phyloP scores from a whole-genome alignment of 2,113 vertebrate species.

The Rhizomys pruinosus region DNA sequence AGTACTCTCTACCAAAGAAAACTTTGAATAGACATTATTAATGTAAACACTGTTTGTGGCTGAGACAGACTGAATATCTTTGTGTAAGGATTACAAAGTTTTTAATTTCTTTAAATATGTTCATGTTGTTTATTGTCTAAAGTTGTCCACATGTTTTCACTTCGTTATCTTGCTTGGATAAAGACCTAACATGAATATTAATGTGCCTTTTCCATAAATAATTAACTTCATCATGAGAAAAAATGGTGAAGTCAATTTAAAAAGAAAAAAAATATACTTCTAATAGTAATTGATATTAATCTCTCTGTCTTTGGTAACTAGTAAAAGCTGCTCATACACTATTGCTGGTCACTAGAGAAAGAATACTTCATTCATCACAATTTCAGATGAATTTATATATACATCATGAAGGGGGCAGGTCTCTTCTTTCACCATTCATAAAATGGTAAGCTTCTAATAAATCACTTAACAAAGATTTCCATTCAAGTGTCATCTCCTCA shows the following conservation, averaged over 20 bases:
- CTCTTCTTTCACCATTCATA: not conserved
- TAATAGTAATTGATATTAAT: slow-evolving; percentile 66
- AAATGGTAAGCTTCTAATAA: slow-evolving; percentile 45
- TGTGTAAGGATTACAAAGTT: slow-evolving; percentile 23
- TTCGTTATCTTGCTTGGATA: slow-evolving; percentile 54
- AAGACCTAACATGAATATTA: slow-evolving; percentile 67
- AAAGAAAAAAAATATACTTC: not conserved
- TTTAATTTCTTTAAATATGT: slow-evolving; percentile 38
- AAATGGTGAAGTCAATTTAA: slow-evolving; percentile 11
- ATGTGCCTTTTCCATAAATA: slow-evolving; percentile 64
- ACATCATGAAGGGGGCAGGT: slow-evolving; percentile 43
- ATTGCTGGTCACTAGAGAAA: slow-evolving; percentile 61
- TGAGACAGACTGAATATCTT: not conserved
- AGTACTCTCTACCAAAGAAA: not conserved
- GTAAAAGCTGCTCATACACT: slow-evolving; percentile 69
- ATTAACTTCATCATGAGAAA: slow-evolving; percentile 59
- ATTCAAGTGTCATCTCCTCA: not conserved
- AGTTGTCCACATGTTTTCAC: not conserved
- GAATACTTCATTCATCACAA: slow-evolving; percentile 71
- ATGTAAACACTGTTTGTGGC: not conserved
- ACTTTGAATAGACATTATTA: not conserved
- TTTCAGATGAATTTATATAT: slow-evolving; percentile 47
- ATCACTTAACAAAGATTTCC: slow-evolving; percentile 39
- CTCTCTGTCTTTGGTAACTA: slow-evolving; percentile 57
- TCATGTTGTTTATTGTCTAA: not conserved